phyloP scores from a whole-genome alignment of 2,797 vertebrate genomes.

The Nyctalus aviator region DNA sequence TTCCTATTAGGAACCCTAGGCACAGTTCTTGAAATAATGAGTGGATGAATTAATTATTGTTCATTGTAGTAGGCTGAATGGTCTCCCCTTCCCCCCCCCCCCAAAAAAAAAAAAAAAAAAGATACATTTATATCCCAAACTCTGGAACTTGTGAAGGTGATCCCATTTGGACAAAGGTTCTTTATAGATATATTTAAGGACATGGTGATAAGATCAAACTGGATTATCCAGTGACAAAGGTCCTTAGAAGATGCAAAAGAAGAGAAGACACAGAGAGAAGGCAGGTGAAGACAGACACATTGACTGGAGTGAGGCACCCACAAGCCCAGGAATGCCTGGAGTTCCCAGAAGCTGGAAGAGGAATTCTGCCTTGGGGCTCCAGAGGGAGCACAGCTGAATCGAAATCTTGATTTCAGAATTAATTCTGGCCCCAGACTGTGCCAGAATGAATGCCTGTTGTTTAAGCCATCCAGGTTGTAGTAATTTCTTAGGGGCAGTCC shows the following conservation, averaged over 20 bases:
- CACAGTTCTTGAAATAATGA: slow-evolving; percentile 21
- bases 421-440: background rate
- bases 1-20: background rate
- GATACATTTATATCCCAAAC: background rate
- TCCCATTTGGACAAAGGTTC: background rate
- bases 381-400: background rate
- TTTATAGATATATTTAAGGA: background rate
- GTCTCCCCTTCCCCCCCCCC: background rate
- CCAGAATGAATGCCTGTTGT: background rate
- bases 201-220: background rate
- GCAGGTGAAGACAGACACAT: background rate
- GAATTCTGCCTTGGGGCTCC: background rate
- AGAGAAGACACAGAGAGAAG: background rate
- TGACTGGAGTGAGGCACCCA: background rate
- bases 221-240: background rate
- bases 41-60: background rate
- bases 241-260: background rate
- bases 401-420: background rate
- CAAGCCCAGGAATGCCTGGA: background rate
- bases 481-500: background rate
- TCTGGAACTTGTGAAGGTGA: background rate
- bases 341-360: background rate
- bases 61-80: background rate
- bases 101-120: background rate
- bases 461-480: background rate